A percentile compares a stretch with the other conserved stretches of the same genome.
phyloP scores from a whole-genome alignment of 2,113 vertebrate species.

The Thunnus thynnus region DNA sequence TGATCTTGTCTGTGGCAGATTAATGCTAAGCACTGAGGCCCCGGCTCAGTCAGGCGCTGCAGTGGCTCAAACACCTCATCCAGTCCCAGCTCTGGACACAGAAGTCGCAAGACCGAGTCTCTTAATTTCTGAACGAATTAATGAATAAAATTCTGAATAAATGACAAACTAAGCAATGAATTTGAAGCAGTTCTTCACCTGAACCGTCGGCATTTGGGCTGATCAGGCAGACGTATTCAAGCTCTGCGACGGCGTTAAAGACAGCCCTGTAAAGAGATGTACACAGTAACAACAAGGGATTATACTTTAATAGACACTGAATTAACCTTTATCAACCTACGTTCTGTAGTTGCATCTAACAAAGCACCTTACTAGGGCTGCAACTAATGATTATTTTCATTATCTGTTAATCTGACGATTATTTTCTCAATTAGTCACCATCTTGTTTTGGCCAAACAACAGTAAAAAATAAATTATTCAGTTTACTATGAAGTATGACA shows the following conservation, averaged over 20 bases:
- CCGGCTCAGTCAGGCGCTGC: background rate
- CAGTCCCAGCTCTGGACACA: slow-evolving; percentile 81
- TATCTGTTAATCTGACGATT: too few relatives aligned
- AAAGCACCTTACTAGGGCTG: background rate
- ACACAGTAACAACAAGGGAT: background rate
- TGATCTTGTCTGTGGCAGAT: slow-evolving; percentile 83
- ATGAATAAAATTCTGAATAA: background rate
- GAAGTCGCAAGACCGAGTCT: background rate
- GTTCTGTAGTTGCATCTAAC: background rate
- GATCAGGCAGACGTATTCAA: slow-evolving; percentile 90
- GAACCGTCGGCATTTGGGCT: slow-evolving; percentile 76
- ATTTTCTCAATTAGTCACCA: too few relatives aligned
- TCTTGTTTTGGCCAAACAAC: too few relatives aligned
- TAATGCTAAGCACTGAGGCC: slow-evolving; percentile 71
- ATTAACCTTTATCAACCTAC: background rate
- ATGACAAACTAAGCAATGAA: too few relatives aligned
- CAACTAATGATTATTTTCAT: too few relatives aligned
- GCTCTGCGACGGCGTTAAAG: slow-evolving; percentile 87
- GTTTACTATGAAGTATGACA: too few relatives aligned
- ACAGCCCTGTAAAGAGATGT: slow-evolving; percentile 80
- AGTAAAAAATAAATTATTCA: too few relatives aligned
- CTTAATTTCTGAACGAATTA: background rate
- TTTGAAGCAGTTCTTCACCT: slow-evolving; percentile 79
- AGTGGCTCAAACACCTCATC: slow-evolving; percentile 85
- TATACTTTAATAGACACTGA: background rate